These are phyloP conservation scores for Lottia gigantea DNA, from an alignment of 2,888 invertebrate species.

Conservation along the genomic window DNA sequence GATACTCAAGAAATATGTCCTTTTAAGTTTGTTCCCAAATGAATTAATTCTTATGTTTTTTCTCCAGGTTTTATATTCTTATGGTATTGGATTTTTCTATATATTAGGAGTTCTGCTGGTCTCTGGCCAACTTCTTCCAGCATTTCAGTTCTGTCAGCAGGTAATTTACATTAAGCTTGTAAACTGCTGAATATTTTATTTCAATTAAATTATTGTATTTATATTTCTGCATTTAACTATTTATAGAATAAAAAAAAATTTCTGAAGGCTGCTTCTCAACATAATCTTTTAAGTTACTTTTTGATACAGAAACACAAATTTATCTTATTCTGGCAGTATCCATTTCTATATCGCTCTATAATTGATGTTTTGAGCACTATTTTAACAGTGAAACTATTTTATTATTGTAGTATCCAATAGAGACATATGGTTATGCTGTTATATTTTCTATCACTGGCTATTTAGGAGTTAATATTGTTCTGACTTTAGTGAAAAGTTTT, in stretches of 20 bases:
- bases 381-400: not conserved
- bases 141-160: constrained; percentile 80
- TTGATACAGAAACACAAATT: no score
- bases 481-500: constrained; percentile 86
- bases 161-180: constrained; percentile 70
- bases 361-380: no score
- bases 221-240: no score
- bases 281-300: no score
- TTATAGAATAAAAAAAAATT: no score
- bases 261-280: no score
- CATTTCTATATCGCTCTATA: no score
- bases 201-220: no score
- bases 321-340: no score
- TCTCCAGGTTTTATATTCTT: constrained; percentile 76
- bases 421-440: constrained; percentile 86
- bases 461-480: constrained; percentile 90
- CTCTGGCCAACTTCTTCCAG: constrained; percentile 81
- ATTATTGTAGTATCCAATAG: constrained; percentile 70
- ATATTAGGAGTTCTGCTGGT: constrained; percentile 79
- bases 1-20: not conserved
- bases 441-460: constrained; percentile 91
- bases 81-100: constrained; percentile 87
- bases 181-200: no score
- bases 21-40: not conserved
- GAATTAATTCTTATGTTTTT: constrained; percentile 3